These are phyloP conservation scores for Micrastur ruficollis DNA, from an alignment of 2,797 vertebrate species.

Conservation along the genomic window DNA sequence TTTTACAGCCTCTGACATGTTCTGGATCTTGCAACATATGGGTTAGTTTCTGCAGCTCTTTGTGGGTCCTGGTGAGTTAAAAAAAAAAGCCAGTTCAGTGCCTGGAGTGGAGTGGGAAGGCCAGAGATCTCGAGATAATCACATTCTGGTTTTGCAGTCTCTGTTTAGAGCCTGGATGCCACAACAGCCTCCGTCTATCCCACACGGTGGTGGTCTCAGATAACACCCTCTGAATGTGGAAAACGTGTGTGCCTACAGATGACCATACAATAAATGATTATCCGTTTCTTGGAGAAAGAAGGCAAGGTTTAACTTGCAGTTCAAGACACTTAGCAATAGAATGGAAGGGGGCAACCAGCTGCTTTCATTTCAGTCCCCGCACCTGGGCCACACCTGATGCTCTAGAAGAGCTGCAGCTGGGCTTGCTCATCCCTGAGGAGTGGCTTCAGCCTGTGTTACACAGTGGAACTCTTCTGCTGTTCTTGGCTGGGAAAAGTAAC, in stretches of 20 bases:
- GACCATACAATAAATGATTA: not conserved
- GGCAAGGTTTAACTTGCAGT: not conserved
- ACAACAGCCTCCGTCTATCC: not conserved
- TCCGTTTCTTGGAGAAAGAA: not conserved
- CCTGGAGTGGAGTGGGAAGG: not conserved
- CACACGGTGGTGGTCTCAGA: not conserved
- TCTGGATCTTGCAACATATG: not conserved
- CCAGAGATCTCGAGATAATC: not conserved
- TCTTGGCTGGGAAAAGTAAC: not conserved
- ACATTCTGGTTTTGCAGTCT: not conserved
- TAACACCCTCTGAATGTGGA: not conserved
- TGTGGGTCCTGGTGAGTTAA: not conserved
- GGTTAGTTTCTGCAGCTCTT: not conserved
- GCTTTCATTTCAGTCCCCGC: not conserved
- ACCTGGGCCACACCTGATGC: not conserved
- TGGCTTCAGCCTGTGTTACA: not conserved
- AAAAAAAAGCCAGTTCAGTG: not conserved
- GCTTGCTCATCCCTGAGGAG: not conserved
- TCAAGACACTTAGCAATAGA: not conserved
- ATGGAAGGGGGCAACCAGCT: not conserved
- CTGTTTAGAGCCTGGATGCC: not conserved
- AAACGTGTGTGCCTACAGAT: not conserved
- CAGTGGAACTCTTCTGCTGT: not conserved
- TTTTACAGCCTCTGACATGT: not conserved
- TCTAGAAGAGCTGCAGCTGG: not conserved